Conservation (phyloP, 2,888 invertebrate species). For the Epinotia nisella region DNA sequence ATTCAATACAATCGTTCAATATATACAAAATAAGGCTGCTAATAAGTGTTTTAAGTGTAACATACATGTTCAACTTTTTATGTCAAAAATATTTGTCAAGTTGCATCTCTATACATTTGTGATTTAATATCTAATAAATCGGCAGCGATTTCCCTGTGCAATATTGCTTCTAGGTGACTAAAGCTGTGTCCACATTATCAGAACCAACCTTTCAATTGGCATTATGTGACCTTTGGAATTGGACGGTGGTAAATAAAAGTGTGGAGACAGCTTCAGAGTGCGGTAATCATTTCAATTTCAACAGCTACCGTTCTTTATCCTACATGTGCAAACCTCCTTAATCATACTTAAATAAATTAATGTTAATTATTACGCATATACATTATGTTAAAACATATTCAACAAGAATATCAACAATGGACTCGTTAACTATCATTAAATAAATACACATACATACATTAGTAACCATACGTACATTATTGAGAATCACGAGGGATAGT, state of each 20-base stretch:
- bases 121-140: constrained; percentile 11
- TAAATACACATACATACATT: constrained; percentile 63
- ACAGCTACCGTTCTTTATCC: constrained; percentile 31
- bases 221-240: neutral
- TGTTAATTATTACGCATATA: constrained; percentile 59
- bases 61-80: constrained; percentile 6
- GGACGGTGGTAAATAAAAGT: neutral
- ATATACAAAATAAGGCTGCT: neutral
- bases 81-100: constrained; percentile 21
- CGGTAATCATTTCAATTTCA: constrained; percentile 20
- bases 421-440: constrained; percentile 77
- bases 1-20: neutral
- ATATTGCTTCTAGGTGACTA: constrained; percentile 31
- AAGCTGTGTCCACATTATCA: constrained; percentile 32
- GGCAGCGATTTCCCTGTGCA: constrained; percentile 21
- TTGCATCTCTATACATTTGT: constrained; percentile 16
- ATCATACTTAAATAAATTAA: constrained; percentile 53
- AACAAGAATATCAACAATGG: constrained; percentile 85
- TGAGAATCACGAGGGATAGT: constrained; percentile 36
- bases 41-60: constrained; percentile 4
- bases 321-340: constrained; percentile 25
- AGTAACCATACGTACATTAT: constrained; percentile 39
- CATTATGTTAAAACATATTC: constrained; percentile 79
- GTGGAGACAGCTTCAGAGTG: constrained; percentile 35
- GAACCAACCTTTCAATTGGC: neutral